Base-by-base conservation (phyloP, 2,113 vertebrate genomes). In the Sakesphorus luctuosus region DNA sequence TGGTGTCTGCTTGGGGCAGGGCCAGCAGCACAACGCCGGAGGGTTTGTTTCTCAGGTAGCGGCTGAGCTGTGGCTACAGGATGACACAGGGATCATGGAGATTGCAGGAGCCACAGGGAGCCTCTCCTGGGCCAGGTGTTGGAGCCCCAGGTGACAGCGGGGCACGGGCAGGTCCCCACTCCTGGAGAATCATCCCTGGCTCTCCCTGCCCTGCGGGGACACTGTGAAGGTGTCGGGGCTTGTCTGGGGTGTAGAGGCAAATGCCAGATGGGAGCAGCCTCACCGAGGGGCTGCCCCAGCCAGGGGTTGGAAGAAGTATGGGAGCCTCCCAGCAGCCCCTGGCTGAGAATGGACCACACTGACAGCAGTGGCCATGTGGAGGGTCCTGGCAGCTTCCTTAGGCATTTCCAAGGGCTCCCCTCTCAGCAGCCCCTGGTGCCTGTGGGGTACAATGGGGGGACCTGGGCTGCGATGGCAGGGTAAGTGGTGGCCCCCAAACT, bases 221-320 rank as follows among this genome's bases (percentile, higher is more conserved):
- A 24, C 76, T 33, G 68, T 0, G 0, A 43, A 68, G 69, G 59
- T 0, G 18, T 5, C 0, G 2, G 21, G 90, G 73, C 61, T 84
- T 53, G 73, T 78, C 69, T 0, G 2, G 69, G 59, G 28, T 0
- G 3, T 2, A 5, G 59, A 56, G 36, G 13, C 0, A 0, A 76
- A 23, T 8, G 1, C 12, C 43, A 36, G 38, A 50, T 40, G 4
- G 0, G 11, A n/a, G 31, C 8, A 6, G 26, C 18, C 44, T 69
- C 0, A 1, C 46, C 6, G 1, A 26, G 19, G 74, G 74, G 46
- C 62, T 75, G 36, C 33, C 13, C 15, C 5, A 5, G 24, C 62
- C 7, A 3, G 5, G 50, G 44, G 3, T 3, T 5, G n/a, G 52
- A 50, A 18, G 19, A 11, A 35, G 43, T 29, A 17, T 3, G 9